Evolutionary conservation across 2,888 invertebrate genomes (phyloP), one percentile per base, ranked within the genome.

Genomic region (Horisme vitalbata): DNA sequence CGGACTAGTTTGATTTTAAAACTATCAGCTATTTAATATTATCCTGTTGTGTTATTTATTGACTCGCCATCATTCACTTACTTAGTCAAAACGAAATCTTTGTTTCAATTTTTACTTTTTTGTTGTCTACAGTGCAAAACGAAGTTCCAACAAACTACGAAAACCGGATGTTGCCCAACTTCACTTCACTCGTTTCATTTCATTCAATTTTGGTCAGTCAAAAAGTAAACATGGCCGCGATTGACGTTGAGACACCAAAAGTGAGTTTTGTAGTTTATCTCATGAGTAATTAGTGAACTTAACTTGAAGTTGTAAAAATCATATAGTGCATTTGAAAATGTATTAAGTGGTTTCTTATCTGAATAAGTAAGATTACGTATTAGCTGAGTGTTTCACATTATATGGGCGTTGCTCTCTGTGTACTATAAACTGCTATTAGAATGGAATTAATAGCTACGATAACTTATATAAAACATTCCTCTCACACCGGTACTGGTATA

Each of bases 221-320:
- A 73, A 71, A 76, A 65, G 61, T 68, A 88, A 91, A 91, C 80
- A 93, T 93, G 92, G 92, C 92, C 80, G 91, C 92, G 63, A 85
- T 90, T 56, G 90, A 90, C 64, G 85, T 86, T 60, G 89, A 90
- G 61, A 65, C 69, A 57, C 76, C 78, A 33, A 89, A 89, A 83
- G 89, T 89, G 74, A 85, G 79, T 76, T 66, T 48, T 14, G 4
- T 35, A 45, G 37, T 56, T 21, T 43, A 37, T 35, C 20, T 30
- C 9, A 27, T 24, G 24, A 15, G 2, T 45, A 43, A 2, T n/a
- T 44, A 38, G 30, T 30, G 21, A 24, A 45, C 23, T 14, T 3
- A 38, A 23, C 7, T 13, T 10, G 1, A 21, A 20, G 13, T 3
- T 4, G 7, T 4, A 20, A 2, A 21, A 24, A 3, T 24, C 10